Evolutionary conservation across 1,140 invertebrate species (phyloP).

Genomic region (Drosophila kohkoa): DNA sequence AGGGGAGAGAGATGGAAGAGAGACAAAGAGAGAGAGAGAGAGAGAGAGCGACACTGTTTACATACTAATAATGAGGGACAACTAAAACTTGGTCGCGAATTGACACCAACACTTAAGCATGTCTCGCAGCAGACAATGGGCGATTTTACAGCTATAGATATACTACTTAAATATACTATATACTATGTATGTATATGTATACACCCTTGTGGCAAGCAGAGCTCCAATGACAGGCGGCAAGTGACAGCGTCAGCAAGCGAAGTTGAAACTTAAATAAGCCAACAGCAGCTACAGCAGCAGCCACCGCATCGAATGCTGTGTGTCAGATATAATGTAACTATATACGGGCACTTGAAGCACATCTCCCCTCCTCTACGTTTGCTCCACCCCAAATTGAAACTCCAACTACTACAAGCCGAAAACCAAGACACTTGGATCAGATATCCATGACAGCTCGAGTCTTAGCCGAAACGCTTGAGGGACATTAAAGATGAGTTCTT

Average conservation of each 20-base stretch:
- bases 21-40: not conserved
- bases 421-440: conserved; percentile 14
- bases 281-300: conserved; percentile 13
- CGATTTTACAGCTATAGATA: not conserved
- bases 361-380: conserved; percentile 19
- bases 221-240: conserved; percentile 38
- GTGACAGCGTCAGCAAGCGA: conserved; percentile 31
- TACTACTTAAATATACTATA: no score
- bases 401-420: not conserved
- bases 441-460: conserved; percentile 5
- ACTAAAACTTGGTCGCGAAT: not conserved
- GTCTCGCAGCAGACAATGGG: conserved; percentile 17
- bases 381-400: not conserved
- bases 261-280: conserved; percentile 76
- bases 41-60: conserved; percentile 5
- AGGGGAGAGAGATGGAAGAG: not conserved
- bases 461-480: conserved; percentile 3
- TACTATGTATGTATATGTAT: not conserved
- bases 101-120: conserved; percentile 20
- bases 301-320: conserved; percentile 28
- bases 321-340: conserved; percentile 68
- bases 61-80: conserved; percentile 6
- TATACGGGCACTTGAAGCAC: conserved; percentile 64
- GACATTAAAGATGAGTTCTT: conserved; percentile 20
- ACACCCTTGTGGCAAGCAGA: conserved; percentile 1